Conservation (phyloP, 2,888 invertebrate species). For the Aleiodes testaceus region DNA sequence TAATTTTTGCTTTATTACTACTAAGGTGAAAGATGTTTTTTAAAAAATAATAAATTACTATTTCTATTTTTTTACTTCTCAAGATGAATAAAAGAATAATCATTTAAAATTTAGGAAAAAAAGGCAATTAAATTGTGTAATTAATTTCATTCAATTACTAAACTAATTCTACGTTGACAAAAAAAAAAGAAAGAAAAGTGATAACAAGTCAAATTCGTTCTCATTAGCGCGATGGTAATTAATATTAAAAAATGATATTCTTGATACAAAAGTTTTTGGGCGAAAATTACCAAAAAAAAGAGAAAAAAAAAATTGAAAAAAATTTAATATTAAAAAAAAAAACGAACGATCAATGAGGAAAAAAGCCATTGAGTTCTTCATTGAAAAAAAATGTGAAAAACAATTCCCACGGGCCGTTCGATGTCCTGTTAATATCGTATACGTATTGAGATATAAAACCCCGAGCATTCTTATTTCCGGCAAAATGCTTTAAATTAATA, state of each 20-base stretch:
- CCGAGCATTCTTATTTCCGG: conserved; percentile 57
- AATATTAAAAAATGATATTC: conserved; percentile 66
- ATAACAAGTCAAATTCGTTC: conserved; percentile 50
- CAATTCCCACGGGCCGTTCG: conserved; percentile 55
- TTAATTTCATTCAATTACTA: conserved; percentile 26
- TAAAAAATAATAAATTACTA: conserved; percentile 33
- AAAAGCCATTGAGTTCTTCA: conserved; percentile 4
- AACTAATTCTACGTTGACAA: conserved; percentile 18
- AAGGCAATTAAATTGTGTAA: background rate
- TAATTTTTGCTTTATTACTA: conserved; percentile 9
- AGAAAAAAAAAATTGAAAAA: conserved; percentile 50
- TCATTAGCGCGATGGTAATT: conserved; percentile 56
- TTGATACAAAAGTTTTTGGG: conserved; percentile 71
- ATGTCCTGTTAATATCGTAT: conserved; percentile 48
- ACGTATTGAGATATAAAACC: conserved; percentile 46
- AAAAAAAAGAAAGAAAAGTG: conserved; percentile 4
- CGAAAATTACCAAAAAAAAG: conserved; percentile 56
- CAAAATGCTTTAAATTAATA: conserved; percentile 35
- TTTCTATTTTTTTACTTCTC: conserved; percentile 32
- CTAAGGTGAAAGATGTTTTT: conserved; percentile 20
- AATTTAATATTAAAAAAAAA: conserved; percentile 43
- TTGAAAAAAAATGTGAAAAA: conserved; percentile 45
- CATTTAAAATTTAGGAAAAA: background rate
- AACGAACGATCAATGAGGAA: conserved; percentile 34
- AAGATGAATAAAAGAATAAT: background rate